Base-by-base conservation (phyloP, 2,888 invertebrate genomes). In the Scaptodrosophila latifasciaeformis region DNA sequence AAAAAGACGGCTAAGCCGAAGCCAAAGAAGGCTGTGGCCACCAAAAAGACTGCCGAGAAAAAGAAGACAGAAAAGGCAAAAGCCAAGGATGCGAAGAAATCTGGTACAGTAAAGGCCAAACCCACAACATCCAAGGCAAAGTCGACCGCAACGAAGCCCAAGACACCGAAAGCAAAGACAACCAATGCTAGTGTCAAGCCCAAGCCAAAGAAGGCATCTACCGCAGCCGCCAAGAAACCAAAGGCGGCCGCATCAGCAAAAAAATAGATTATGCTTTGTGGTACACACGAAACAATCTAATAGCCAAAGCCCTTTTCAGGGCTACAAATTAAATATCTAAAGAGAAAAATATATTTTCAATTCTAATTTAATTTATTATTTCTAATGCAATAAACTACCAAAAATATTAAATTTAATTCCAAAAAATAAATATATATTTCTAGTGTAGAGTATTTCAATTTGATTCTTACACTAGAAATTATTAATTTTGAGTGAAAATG, bases 301-400 rank as follows among this genome's bases (percentile, higher is more conserved):
- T 2, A 35, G 6, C 19, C 42, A 45, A 12, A 51, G 53, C 31
- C 46, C 49, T 54, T 54, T 49, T 49, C 44, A 54, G 54, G 54
- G 30, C 49, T 44, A 49, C 54, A 27, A 54, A 49, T 24, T 12
- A 6, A 13, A 24, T 37, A 21, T 40, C 19, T 40, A 6, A 43
- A 49, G 44, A 49, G 54, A 18, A 40, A 49, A 6, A 24, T 18
- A 21, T 15, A 9, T 31, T 39, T 44, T 39, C 39, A 45, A n/a
- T n/a, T n/a, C n/a, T n/a, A n/a, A n/a, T n/a, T n/a, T n/a, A n/a
- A n/a, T n/a, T n/a, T n/a, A n/a, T n/a, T n/a, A n/a, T n/a, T n/a
- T n/a, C n/a, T n/a, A n/a, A n/a, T n/a, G n/a, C n/a, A n/a, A n/a
- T n/a, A n/a, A n/a, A n/a, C n/a, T n/a, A n/a, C n/a, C n/a, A n/a